phyloP scores from a whole-genome alignment of 2,113 vertebrate species.

The Cochlearius cochlearius region DNA sequence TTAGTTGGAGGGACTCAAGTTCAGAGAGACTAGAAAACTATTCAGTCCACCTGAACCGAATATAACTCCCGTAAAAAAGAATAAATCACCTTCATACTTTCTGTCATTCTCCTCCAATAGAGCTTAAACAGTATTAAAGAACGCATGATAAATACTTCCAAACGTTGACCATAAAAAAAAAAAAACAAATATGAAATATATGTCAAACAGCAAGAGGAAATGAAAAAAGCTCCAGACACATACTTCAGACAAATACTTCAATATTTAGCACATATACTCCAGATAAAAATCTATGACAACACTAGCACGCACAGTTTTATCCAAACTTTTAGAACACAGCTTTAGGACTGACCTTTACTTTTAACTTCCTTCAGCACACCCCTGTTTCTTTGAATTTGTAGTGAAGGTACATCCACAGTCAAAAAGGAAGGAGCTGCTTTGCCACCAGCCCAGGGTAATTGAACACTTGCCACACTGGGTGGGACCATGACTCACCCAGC shows the following conservation, averaged over 20 bases:
- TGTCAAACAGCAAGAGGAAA: not conserved
- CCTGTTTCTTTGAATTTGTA: not conserved
- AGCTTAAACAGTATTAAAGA: not conserved
- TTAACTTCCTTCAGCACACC: not conserved
- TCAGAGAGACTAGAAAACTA: not conserved
- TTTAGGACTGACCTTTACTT: not conserved
- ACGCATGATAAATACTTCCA: rapidly evolving
- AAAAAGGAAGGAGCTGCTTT: not conserved
- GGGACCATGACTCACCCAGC: not conserved
- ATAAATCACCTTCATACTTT: not conserved
- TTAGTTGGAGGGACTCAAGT: not conserved
- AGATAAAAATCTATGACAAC: not conserved
- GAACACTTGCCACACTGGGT: rapidly evolving
- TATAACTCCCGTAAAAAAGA: not conserved
- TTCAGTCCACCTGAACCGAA: not conserved
- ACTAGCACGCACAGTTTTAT: not conserved
- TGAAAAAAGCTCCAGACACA: not conserved
- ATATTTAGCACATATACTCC: not conserved
- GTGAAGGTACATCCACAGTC: not conserved
- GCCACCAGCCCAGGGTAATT: rapidly evolving
- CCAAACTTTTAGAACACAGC: not conserved
- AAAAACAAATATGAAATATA: not conserved
- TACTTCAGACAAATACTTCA: not conserved
- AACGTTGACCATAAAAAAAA: not conserved
- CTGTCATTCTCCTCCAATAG: not conserved